Conservation (phyloP, 2,113 vertebrate genomes). For the Eulacestoma nigropectus region DNA sequence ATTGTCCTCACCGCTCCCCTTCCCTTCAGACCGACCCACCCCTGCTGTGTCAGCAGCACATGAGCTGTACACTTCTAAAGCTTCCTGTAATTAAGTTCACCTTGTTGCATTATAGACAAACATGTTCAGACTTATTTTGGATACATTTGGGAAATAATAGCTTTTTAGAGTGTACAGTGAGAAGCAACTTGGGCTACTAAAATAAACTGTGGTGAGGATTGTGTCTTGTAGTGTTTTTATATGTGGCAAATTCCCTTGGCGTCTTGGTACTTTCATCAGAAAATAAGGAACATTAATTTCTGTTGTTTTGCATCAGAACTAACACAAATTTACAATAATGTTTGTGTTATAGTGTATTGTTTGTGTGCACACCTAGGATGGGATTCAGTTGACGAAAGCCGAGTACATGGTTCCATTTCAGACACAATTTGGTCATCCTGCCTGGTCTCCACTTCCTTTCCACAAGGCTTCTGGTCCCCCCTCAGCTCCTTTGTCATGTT, state of each 20-base stretch:
- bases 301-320: constrained; percentile 21
- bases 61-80: constrained; percentile 1
- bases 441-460: neutral
- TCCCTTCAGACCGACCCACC: neutral
- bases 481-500: neutral
- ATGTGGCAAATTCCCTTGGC: neutral
- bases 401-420: neutral
- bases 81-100: constrained; percentile 48
- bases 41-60: constrained; percentile 51
- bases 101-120: constrained; percentile 42
- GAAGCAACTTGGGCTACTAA: neutral
- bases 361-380: neutral
- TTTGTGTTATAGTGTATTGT: neutral
- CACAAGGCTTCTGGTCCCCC: neutral
- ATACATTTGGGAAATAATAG: constrained; percentile 45
- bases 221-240: neutral
- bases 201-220: neutral
- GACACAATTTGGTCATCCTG: neutral
- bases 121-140: constrained; percentile 45
- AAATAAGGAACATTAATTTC: constrained; percentile 45
- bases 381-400: neutral
- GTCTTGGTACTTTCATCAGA: neutral
- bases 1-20: neutral
- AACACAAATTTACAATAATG: neutral
- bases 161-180: neutral